phyloP scores from a whole-genome alignment of 2,113 vertebrate genomes.

The Vireo altiloquus region DNA sequence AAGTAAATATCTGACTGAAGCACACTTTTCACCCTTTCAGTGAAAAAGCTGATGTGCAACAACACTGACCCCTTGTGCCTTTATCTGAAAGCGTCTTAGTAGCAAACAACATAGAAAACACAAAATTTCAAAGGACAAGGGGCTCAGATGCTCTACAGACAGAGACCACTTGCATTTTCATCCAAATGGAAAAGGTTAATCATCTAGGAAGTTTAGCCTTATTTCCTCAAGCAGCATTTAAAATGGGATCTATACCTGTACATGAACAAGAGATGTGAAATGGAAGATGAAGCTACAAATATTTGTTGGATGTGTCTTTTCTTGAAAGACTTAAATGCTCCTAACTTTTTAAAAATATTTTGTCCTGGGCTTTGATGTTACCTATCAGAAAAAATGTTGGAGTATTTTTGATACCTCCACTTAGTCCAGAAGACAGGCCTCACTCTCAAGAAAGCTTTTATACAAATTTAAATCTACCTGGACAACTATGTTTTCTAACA shows the following conservation, averaged over 20 bases:
- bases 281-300: neutral
- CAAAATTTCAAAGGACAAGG: neutral
- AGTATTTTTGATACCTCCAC: neutral
- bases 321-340: neutral
- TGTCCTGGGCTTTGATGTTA: neutral
- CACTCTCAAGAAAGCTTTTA: neutral
- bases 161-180: neutral
- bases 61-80: constrained; percentile 64
- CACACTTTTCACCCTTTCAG: neutral
- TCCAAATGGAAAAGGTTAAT: neutral
- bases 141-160: neutral
- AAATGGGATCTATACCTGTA: neutral
- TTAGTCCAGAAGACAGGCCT: neutral
- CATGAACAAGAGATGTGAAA: neutral
- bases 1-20: neutral
- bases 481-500: neutral
- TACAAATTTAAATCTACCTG: neutral
- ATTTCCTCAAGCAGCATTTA: neutral
- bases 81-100: neutral
- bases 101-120: neutral
- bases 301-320: neutral
- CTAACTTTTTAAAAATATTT: neutral
- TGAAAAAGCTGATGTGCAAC: constrained; percentile 7
- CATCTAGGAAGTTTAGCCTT: neutral
- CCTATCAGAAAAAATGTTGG: neutral